Evolutionary conservation across 2,113 vertebrate species (phyloP).

Genomic region (Fukomys damarensis): DNA sequence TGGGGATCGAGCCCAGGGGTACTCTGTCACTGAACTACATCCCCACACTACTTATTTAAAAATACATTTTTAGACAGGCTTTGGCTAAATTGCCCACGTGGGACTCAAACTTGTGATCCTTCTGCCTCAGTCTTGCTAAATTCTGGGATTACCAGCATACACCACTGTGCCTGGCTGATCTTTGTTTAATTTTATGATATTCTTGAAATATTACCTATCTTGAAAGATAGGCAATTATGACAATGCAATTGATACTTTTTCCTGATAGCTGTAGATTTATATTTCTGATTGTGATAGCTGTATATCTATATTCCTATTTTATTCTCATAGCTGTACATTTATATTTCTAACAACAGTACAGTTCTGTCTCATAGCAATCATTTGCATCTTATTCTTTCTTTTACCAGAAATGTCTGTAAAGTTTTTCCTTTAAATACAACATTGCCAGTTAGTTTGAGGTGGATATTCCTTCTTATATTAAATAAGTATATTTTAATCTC

Average conservation of each 20-base stretch:
- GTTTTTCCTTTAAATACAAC: constrained; percentile 11
- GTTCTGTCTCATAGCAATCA: not conserved
- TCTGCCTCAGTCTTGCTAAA: not conserved
- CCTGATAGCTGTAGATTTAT: not conserved
- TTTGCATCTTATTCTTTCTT: not conserved
- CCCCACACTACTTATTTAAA: not conserved
- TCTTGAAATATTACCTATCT: too few relatives aligned
- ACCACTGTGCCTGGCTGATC: not conserved
- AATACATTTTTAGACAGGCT: not conserved
- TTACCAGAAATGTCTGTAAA: not conserved
- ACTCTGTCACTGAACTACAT: not conserved
- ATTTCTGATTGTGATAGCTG: not conserved
- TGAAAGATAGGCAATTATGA: not conserved
- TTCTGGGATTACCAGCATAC: not conserved
- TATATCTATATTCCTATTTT: not conserved
- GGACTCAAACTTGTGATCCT: not conserved
- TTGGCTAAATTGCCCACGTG: not conserved
- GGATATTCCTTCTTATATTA: not conserved
- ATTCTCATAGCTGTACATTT: not conserved
- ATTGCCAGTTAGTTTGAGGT: not conserved
- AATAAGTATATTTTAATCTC: constrained; percentile 47
- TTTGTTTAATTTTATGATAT: constrained; percentile 31
- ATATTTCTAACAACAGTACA: not conserved
- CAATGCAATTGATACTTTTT: not conserved
- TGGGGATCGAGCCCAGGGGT: not conserved